Conservation (phyloP, 2,797 vertebrate genomes). For the Aldrovandia affinis region DNA sequence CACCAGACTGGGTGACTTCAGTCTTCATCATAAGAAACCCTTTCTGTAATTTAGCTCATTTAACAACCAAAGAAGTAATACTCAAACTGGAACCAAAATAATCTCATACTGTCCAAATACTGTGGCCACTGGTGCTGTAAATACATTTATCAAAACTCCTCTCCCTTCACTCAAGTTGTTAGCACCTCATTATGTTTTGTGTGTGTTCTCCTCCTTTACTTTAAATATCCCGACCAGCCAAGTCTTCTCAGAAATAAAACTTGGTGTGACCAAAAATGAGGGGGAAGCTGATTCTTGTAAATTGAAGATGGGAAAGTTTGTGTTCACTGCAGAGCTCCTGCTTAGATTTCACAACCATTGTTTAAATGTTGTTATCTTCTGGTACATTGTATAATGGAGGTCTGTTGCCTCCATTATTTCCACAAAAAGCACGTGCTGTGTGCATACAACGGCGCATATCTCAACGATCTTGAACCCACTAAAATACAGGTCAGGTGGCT, state of each 20-base stretch:
- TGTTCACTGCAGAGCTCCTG: neutral
- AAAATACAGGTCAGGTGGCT: too few species aligned
- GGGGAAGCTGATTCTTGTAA: too few species aligned
- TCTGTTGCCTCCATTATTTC: neutral
- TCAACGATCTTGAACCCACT: neutral
- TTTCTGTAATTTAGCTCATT: too few species aligned
- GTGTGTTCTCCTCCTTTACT: neutral
- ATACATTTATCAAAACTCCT: neutral
- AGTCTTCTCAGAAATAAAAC: too few species aligned
- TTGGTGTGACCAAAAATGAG: neutral
- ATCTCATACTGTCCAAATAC: neutral
- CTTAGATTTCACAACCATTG: neutral
- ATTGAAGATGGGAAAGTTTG: neutral
- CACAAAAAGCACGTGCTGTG: neutral
- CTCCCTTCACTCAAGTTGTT: neutral
- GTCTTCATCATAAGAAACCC: too few species aligned
- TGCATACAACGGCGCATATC: neutral
- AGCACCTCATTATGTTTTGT: neutral
- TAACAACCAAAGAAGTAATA: neutral
- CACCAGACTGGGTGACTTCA: too few species aligned
- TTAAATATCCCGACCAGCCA: neutral
- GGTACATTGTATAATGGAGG: neutral
- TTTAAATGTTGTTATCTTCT: neutral
- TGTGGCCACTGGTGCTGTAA: neutral
- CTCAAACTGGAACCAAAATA: neutral